phyloP scores from a whole-genome alignment of 2,113 vertebrate genomes.

The Gambusia holbrooki region DNA sequence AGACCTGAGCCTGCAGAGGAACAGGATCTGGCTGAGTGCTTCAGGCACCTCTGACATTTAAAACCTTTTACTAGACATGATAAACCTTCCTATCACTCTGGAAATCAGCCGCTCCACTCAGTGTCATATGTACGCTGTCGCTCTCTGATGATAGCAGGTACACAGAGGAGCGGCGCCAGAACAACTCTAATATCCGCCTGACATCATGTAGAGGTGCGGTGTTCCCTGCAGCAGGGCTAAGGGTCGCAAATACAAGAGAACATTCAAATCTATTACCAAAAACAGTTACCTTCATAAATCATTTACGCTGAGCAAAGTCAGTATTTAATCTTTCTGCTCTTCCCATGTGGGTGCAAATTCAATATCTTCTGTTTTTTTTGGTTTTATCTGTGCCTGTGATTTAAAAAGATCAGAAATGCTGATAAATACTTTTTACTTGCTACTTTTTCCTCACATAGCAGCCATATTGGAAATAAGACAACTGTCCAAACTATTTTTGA shows the following conservation, averaged over 20 bases:
- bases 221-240: conserved; percentile 15
- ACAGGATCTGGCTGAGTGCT: conserved; percentile 42
- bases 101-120: conserved; percentile 34
- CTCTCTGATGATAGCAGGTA: conserved; percentile 36
- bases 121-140: conserved; percentile 37
- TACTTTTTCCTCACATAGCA: too few species aligned
- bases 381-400: too few species aligned
- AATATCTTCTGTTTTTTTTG: too few species aligned
- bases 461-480: too few species aligned
- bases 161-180: conserved; percentile 28
- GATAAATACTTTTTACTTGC: too few species aligned
- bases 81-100: conserved; percentile 37
- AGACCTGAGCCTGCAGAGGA: conserved; percentile 43
- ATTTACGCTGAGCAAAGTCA: too few species aligned
- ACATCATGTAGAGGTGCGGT: conserved; percentile 17
- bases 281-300: background rate
- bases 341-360: too few species aligned
- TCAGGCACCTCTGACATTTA: conserved; percentile 60
- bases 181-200: conserved; percentile 9
- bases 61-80: conserved; percentile 38
- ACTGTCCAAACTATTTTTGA: too few species aligned
- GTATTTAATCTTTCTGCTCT: too few species aligned
- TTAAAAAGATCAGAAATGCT: too few species aligned
- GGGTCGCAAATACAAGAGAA: background rate
- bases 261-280: background rate